A percentile compares a stretch with the other conserved stretches of the same genome.
These are phyloP conservation scores for Onychomys torridus DNA, from an alignment of 2,797 vertebrate genomes.

Conservation along the genomic window DNA sequence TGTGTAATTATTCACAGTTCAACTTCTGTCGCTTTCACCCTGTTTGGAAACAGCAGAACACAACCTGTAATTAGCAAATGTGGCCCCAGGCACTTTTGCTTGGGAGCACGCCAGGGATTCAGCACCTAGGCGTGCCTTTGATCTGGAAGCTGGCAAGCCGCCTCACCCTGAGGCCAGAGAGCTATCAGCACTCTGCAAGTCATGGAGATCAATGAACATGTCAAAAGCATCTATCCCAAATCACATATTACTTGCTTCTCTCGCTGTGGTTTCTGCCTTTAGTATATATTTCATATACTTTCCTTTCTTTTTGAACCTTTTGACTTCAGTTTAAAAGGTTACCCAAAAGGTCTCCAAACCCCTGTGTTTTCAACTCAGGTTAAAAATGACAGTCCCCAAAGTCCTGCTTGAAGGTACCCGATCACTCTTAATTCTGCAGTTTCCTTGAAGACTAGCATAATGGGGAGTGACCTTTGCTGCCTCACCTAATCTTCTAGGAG, in stretches of 20 bases:
- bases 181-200: slow-evolving; percentile 82
- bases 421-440: slow-evolving; percentile 66
- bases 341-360: slow-evolving; percentile 76
- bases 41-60: slow-evolving; percentile 91
- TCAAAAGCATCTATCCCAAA: slow-evolving; percentile 83
- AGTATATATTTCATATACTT: slow-evolving; percentile 82
- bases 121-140: slow-evolving; percentile 88
- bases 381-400: slow-evolving; percentile 71
- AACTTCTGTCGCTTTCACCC: slow-evolving; percentile 91
- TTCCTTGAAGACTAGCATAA: slow-evolving; percentile 60
- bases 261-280: slow-evolving; percentile 77
- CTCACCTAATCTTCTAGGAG: slow-evolving; percentile 1
- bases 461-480: slow-evolving; percentile 52
- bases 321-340: slow-evolving; percentile 81
- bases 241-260: slow-evolving; percentile 67
- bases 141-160: slow-evolving; percentile 84
- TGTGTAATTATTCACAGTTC: slow-evolving; percentile 93
- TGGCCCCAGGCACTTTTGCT: slow-evolving; percentile 89
- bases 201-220: slow-evolving; percentile 84
- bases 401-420: slow-evolving; percentile 56
- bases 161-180: slow-evolving; percentile 83
- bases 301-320: slow-evolving; percentile 79
- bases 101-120: slow-evolving; percentile 86
- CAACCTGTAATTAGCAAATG: slow-evolving; percentile 91
- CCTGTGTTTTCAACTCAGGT: slow-evolving; percentile 60